These are phyloP conservation scores for Drosophila formosana DNA, from an alignment of 2,888 invertebrate genomes.

Conservation along the genomic window DNA sequence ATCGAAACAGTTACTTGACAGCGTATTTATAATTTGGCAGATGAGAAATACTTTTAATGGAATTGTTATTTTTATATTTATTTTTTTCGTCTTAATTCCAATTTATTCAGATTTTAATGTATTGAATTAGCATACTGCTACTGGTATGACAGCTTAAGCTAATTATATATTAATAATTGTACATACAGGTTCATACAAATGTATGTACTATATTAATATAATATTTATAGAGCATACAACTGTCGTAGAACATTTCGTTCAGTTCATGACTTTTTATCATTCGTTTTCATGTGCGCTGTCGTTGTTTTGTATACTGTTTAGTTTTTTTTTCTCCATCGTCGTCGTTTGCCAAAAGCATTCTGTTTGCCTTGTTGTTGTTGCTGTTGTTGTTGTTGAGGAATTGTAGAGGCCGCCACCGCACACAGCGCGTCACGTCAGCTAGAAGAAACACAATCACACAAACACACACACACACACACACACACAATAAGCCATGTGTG, in stretches of 20 bases:
- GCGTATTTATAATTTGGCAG: not conserved
- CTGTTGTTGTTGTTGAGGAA: conserved; percentile 27
- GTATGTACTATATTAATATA: too few species aligned
- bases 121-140: too few species aligned
- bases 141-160: too few species aligned
- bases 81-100: too few species aligned
- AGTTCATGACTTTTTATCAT: conserved; percentile 24
- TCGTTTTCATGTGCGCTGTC: conserved; percentile 28
- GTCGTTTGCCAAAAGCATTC: conserved; percentile 61
- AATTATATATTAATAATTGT: too few species aligned
- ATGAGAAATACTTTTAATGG: not conserved
- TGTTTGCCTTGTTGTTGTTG: conserved; percentile 34
- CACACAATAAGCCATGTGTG: conserved; percentile 1
- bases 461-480: conserved; percentile 23
- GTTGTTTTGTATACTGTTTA: conserved; percentile 32
- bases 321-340: conserved; percentile 25
- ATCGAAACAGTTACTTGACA: not conserved
- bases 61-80: not conserved
- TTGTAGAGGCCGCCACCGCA: conserved; percentile 52
- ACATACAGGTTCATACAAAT: too few species aligned
- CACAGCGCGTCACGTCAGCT: conserved; percentile 63
- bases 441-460: conserved; percentile 39
- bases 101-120: too few species aligned
- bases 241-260: conserved; percentile 21
- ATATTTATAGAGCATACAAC: conserved; percentile 32